Percentiles rank a stretch among this genome's conserved stretches.
phyloP scores from a whole-genome alignment of 2,888 invertebrate genomes.

The Fragum whitleyi region DNA sequence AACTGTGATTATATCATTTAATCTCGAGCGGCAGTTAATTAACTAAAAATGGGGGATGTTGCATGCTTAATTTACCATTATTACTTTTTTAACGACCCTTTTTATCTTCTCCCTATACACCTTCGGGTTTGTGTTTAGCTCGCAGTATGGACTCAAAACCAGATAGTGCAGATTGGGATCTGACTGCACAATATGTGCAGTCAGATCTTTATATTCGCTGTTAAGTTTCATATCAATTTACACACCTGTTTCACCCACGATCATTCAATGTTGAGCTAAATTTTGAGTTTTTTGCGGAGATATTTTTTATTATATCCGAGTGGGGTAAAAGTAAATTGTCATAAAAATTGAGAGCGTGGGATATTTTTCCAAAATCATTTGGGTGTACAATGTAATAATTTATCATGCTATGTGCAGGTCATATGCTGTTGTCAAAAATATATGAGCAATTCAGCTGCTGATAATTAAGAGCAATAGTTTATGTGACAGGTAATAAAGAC shows the following conservation, averaged over 20 bases:
- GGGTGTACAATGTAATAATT: neutral
- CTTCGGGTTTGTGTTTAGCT: too few relatives aligned
- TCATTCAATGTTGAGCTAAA: too few relatives aligned
- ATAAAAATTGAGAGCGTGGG: neutral
- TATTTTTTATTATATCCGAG: neutral
- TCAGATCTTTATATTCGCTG: too few relatives aligned
- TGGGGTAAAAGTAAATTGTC: neutral
- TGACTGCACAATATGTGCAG: neutral
- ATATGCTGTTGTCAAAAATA: neutral
- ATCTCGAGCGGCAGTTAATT: constrained; percentile 5
- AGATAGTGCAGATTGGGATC: neutral
- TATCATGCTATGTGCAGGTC: neutral
- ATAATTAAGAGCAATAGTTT: neutral
- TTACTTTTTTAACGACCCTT: neutral
- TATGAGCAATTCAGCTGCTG: neutral
- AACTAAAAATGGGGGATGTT: constrained; percentile 2
- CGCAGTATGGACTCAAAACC: neutral
- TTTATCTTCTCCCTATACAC: neutral
- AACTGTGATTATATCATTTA: neutral
- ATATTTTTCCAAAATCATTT: neutral
- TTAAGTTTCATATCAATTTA: too few relatives aligned
- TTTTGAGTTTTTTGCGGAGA: too few relatives aligned
- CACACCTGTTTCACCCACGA: too few relatives aligned
- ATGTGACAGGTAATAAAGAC: neutral
- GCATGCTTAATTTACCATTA: constrained; percentile 21